Percentiles rank a stretch among this genome's conserved stretches.
phyloP scores from a whole-genome alignment of 2,797 vertebrate species.

The Megalops cyprinoides region DNA sequence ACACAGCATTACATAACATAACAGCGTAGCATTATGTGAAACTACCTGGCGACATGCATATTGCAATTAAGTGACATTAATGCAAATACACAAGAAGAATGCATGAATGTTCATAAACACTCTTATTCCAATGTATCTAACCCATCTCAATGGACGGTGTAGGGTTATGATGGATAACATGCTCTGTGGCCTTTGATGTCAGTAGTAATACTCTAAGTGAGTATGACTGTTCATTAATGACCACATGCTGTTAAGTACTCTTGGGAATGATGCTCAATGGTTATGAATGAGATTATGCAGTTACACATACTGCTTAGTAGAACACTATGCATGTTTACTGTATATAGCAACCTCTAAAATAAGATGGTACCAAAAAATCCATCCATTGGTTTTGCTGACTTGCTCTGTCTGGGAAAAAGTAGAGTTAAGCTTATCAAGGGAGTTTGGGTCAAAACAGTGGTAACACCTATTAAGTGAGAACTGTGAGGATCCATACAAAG shows the following conservation, averaged over 20 bases:
- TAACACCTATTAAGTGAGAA: not conserved
- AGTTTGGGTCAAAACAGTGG: not conserved
- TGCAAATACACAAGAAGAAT: too few species aligned
- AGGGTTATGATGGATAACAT: too few species aligned
- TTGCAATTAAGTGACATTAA: too few species aligned
- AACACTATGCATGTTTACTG: not conserved
- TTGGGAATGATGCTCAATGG: not conserved
- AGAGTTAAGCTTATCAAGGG: not conserved
- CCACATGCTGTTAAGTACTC: too few species aligned
- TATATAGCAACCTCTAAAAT: not conserved
- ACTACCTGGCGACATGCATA: too few species aligned
- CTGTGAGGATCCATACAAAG: not conserved
- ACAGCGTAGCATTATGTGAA: too few species aligned
- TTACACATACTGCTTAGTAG: not conserved
- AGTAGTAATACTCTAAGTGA: too few species aligned
- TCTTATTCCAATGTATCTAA: too few species aligned
- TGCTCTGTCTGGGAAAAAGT: not conserved
- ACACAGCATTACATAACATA: too few species aligned
- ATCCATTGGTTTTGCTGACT: not conserved
- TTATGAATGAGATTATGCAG: not conserved
- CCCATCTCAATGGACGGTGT: not conserved
- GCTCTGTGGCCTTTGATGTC: too few species aligned
- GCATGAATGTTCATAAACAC: too few species aligned
- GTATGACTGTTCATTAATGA: not conserved
- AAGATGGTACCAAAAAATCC: too few species aligned